Evolutionary conservation across 2,888 invertebrate species (phyloP).

Genomic region (Drosophila buzzatii): DNA sequence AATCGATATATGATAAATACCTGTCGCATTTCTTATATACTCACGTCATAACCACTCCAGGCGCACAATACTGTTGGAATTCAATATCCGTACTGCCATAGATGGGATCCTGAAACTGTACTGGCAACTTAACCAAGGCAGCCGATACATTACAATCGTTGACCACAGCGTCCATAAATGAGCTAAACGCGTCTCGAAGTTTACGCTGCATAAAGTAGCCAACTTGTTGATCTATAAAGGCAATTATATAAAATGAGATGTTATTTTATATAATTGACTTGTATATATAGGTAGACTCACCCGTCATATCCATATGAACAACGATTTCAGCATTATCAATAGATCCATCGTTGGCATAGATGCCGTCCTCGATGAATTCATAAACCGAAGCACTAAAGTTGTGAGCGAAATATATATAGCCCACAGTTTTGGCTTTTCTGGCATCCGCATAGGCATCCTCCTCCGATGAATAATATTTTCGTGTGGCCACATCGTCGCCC

Average conservation of each 20-base stretch:
- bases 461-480: constrained; percentile 82
- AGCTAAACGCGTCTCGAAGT: constrained; percentile 89
- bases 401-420: constrained; percentile 88
- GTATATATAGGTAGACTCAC: constrained; percentile 84
- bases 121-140: constrained; percentile 87
- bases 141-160: constrained; percentile 88
- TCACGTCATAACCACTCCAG: constrained; percentile 93
- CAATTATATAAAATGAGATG: background rate
- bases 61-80: constrained; percentile 93
- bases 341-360: constrained; percentile 86
- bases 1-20: background rate
- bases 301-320: constrained; percentile 91
- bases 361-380: constrained; percentile 87
- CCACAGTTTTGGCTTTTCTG: constrained; percentile 87
- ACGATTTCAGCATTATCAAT: constrained; percentile 88
- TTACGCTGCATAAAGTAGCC: constrained; percentile 90
- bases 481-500: constrained; percentile 87
- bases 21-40: constrained; percentile 68
- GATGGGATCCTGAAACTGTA: constrained; percentile 89
- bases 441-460: constrained; percentile 87
- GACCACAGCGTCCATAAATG: constrained; percentile 88
- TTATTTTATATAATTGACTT: background rate
- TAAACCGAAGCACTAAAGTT: constrained; percentile 91
- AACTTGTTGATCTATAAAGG: constrained; percentile 91
- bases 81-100: constrained; percentile 89